Evolutionary conservation across 2,113 vertebrate genomes (phyloP).

Genomic region (Indri indri): DNA sequence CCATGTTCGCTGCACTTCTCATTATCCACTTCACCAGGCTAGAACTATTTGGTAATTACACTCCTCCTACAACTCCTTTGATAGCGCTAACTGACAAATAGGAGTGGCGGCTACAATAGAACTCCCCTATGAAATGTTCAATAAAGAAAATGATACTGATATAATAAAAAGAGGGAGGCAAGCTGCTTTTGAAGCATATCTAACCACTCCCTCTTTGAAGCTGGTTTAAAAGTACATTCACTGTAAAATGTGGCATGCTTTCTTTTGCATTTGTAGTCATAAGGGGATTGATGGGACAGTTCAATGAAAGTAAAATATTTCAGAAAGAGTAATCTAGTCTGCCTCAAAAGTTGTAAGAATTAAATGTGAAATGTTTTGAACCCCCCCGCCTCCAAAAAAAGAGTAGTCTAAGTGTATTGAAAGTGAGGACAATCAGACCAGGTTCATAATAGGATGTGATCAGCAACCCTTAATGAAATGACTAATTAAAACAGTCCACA

Average conservation of each 20-base stretch:
- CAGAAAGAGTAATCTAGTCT: too few relatives aligned
- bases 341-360: too few relatives aligned
- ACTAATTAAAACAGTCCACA: slow-evolving; percentile 24
- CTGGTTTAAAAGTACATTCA: slow-evolving; percentile 40
- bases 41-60: slow-evolving; percentile 47
- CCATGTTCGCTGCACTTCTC: slow-evolving; percentile 32
- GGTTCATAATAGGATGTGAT: neutral
- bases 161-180: slow-evolving; percentile 8
- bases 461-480: neutral
- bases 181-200: slow-evolving; percentile 27
- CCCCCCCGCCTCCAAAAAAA: too few relatives aligned
- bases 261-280: slow-evolving; percentile 12
- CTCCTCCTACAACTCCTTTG: slow-evolving; percentile 27
- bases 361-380: too few relatives aligned
- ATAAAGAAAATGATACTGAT: slow-evolving; percentile 56
- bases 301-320: neutral
- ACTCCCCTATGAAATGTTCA: slow-evolving; percentile 40
- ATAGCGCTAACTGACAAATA: slow-evolving; percentile 13
- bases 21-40: slow-evolving; percentile 62
- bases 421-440: neutral
- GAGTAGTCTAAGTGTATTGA: neutral
- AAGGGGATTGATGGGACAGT: neutral
- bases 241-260: neutral
- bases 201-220: slow-evolving; percentile 46
- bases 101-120: slow-evolving; percentile 34